These are phyloP conservation scores for Melolontha melolontha DNA, from an alignment of 2,888 invertebrate species.

Conservation along the genomic window DNA sequence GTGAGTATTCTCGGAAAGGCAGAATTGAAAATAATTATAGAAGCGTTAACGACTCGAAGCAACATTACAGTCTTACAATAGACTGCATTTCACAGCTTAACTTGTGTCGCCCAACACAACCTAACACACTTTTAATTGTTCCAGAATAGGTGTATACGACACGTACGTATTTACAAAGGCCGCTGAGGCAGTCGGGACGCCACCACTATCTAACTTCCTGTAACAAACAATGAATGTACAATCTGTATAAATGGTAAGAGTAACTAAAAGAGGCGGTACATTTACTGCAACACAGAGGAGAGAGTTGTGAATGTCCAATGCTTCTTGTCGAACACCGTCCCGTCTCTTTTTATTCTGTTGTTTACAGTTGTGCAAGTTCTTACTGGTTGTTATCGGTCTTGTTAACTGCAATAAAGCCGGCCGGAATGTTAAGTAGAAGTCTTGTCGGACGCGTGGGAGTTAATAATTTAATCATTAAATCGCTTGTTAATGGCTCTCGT, in stretches of 20 bases:
- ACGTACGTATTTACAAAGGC: constrained; percentile 36
- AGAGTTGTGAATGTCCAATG: constrained; percentile 35
- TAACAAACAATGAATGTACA: constrained; percentile 39
- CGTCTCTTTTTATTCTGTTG: constrained; percentile 22
- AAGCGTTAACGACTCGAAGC: constrained; percentile 34
- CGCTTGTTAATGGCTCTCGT: constrained; percentile 32
- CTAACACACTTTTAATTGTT: constrained; percentile 55
- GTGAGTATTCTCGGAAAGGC: constrained; percentile 31
- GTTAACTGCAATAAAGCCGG: constrained; percentile 41
- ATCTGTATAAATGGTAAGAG: constrained; percentile 9
- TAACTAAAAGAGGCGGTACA: constrained; percentile 37
- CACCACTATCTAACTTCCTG: constrained; percentile 41
- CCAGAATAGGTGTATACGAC: constrained; percentile 26
- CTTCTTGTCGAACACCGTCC: constrained; percentile 30
- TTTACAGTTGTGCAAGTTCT: constrained; percentile 32
- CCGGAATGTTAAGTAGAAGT: constrained; percentile 39
- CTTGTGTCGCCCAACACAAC: constrained; percentile 50
- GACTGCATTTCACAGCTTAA: constrained; percentile 50
- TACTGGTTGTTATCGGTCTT: constrained; percentile 41
- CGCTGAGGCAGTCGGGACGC: constrained; percentile 12
- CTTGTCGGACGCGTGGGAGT: constrained; percentile 40
- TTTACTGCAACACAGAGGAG: constrained; percentile 28
- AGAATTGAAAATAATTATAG: constrained; percentile 40
- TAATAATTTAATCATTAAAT: constrained; percentile 44
- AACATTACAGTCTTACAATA: constrained; percentile 48